Conservation (phyloP, 2,797 vertebrate genomes). For the Poeciliopsis paucimaculata region DNA sequence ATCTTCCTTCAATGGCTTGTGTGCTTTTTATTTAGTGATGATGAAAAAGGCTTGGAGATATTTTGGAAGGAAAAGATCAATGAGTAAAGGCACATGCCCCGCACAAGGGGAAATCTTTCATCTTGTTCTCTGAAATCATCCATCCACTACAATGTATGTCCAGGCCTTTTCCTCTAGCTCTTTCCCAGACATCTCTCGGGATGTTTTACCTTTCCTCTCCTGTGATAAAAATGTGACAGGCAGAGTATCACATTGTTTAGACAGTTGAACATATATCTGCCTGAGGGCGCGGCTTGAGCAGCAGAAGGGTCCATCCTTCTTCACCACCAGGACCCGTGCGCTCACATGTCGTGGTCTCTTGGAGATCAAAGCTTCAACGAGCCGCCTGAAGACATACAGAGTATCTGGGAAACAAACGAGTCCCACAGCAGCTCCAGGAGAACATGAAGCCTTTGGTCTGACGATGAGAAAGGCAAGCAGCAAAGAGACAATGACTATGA, state of each 20-base stretch:
- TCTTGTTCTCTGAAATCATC: conserved; percentile 18
- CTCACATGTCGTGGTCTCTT: conserved; percentile 49
- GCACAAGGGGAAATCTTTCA: conserved; percentile 41
- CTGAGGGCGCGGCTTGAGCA: conserved; percentile 50
- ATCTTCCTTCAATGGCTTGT: conserved; percentile 13
- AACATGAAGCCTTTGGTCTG: conserved; percentile 46
- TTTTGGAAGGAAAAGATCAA: conserved; percentile 35
- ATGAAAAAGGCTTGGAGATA: conserved; percentile 41
- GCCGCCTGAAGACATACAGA: conserved; percentile 49
- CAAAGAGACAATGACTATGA: conserved; percentile 34
- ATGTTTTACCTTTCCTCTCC: conserved; percentile 24
- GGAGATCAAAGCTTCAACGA: conserved; percentile 55
- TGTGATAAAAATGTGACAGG: conserved; percentile 41
- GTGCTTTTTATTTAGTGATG: conserved; percentile 31
- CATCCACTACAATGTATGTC: conserved; percentile 9
- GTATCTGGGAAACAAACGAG: conserved; percentile 20
- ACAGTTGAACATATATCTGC: conserved; percentile 61
- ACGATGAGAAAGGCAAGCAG: conserved; percentile 46
- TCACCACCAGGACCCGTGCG: conserved; percentile 32
- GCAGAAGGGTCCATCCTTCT: conserved; percentile 22
- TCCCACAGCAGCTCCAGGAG: conserved; percentile 38
- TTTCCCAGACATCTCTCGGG: conserved; percentile 23
- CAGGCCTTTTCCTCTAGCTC: conserved; percentile 30
- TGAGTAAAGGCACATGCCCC: conserved; percentile 11
- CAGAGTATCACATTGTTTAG: conserved; percentile 62